Evolutionary conservation across 1,140 invertebrate genomes (phyloP).

Genomic region (Brachionus asplanchnoidis): DNA sequence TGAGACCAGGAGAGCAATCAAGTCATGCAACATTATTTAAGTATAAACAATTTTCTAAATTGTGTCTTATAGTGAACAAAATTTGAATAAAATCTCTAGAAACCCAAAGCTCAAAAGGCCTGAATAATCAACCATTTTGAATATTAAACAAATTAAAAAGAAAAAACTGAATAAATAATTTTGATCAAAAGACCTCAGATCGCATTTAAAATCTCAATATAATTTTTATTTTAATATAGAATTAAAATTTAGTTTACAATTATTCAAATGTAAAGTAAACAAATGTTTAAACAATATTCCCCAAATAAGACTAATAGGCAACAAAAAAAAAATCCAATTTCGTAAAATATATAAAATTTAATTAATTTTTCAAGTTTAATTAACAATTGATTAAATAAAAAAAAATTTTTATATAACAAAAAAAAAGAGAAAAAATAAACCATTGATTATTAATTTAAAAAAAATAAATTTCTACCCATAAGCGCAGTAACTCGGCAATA

Average conservation of each 20-base stretch:
- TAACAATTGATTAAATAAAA: slow-evolving; percentile 30
- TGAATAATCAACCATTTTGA: too few relatives aligned
- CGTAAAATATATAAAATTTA: neutral
- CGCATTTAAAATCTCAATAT: neutral
- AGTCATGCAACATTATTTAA: too few relatives aligned
- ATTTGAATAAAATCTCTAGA: too few relatives aligned
- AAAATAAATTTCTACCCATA: neutral
- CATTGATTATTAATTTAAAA: neutral
- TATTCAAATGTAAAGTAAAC: neutral
- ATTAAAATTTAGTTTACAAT: slow-evolving; percentile 14
- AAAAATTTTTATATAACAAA: neutral
- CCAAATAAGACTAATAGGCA: neutral
- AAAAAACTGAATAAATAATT: too few relatives aligned
- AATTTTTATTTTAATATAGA: neutral
- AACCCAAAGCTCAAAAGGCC: too few relatives aligned
- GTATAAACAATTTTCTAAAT: too few relatives aligned
- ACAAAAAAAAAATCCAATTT: neutral
- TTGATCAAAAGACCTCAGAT: neutral
- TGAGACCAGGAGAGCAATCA: too few relatives aligned
- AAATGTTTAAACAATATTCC: neutral
- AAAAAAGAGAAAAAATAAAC: neutral
- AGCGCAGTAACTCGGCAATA: neutral
- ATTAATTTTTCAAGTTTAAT: neutral
- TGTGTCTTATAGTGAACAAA: too few relatives aligned
- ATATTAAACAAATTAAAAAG: too few relatives aligned